Base-by-base conservation (phyloP, 2,113 vertebrate species). In the Pampusana beccarii region DNA sequence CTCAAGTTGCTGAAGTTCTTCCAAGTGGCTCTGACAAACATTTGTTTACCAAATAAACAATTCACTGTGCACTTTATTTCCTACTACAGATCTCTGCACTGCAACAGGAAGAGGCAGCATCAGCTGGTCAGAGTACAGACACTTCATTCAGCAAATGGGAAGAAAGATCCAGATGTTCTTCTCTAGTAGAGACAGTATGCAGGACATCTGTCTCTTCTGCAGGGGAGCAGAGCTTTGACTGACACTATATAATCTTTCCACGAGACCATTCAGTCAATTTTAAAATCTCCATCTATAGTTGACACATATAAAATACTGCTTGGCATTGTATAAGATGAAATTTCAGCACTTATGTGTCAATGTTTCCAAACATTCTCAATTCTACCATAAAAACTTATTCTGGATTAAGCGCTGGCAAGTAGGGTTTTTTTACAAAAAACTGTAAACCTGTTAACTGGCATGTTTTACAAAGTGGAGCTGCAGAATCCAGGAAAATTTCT, bases 291-390 rank as follows among this genome's bases (percentile, higher is more conserved):
- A 51, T 50, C 71, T 74, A 79, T 11, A 61, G 24, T 74, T 48
- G 69, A 46, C 9, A 48, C 2, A 0, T 26, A 57, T 5, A 54
- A 83, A 88, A 92, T 44, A 57, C 20, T 65, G 46, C 29, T 26
- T 64, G 54, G 36, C 29, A 57, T 7, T 60, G 42, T 16, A 77
- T 0, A 90, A 42, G 46, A 71, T 48, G 72, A 93, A 74, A n/a
- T 74, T 42, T 70, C 75, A 90, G 54, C 57, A 77, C 34, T 88
- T 53, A 57, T 4, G 5, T 58, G 40, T 57, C 67, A 66, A 65
- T 84, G 80, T 85, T 96, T 95, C 92, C 81, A 93, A 95, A 80
- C 16, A 66, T 36, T 70, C 34, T 86, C 58, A 79, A 89, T 40
- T 87, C 51, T 82, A 80, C 93, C 42, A 79, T 57, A 89, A 95